These are phyloP conservation scores for Neodontobutis hainanensis DNA, from an alignment of 2,113 vertebrate species.

Conservation along the genomic window DNA sequence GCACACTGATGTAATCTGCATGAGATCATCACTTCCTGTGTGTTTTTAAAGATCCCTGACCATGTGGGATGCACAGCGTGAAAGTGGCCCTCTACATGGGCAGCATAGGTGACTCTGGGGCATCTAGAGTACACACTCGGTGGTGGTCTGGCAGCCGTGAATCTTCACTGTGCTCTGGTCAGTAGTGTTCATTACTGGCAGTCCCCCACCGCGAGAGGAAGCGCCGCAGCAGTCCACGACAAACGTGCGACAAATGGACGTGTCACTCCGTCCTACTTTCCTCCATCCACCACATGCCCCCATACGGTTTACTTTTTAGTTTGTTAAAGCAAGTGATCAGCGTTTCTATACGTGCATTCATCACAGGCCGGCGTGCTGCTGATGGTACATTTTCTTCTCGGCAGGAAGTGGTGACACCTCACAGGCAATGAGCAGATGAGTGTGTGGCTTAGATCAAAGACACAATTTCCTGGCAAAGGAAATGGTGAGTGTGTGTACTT, in stretches of 20 bases:
- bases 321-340: constrained; percentile 13
- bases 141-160: constrained; percentile 48
- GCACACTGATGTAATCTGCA: constrained; percentile 1
- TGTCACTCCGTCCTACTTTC: constrained; percentile 44
- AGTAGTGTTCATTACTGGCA: constrained; percentile 48
- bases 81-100: constrained; percentile 28
- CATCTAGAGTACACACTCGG: constrained; percentile 29
- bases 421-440: constrained; percentile 55
- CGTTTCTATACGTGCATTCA: constrained; percentile 1
- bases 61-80: constrained; percentile 40
- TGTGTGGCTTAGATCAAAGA: constrained; percentile 66
- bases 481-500: constrained; percentile 30
- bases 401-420: constrained; percentile 39
- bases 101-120: constrained; percentile 3
- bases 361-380: neutral
- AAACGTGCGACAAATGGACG: constrained; percentile 30
- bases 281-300: neutral
- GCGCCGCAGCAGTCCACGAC: constrained; percentile 3
- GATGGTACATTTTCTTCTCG: constrained; percentile 8
- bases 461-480: constrained; percentile 72
- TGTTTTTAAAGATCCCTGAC: constrained; percentile 17
- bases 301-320: constrained; percentile 2
- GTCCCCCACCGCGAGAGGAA: constrained; percentile 29
- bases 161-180: constrained; percentile 44
- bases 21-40: constrained; percentile 14